A percentile compares a stretch with the other conserved stretches of the same genome.
Evolutionary conservation across 2,888 invertebrate species (phyloP).

Genomic region (Caenorhabditis zanzibari): DNA sequence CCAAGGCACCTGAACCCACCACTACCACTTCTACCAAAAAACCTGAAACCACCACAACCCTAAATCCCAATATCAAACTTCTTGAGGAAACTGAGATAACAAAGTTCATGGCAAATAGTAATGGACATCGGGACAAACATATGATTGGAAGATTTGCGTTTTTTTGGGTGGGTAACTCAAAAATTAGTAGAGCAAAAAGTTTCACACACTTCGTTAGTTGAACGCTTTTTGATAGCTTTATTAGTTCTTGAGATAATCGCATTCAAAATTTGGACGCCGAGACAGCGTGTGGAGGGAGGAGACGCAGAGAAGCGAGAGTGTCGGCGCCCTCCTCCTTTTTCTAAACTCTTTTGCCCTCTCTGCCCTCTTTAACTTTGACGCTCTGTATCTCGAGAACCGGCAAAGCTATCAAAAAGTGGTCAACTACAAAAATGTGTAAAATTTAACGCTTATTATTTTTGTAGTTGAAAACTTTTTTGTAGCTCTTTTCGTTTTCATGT

Average conservation of each 20-base stretch:
- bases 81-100: background rate
- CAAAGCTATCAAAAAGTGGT: background rate
- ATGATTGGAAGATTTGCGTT: conserved; percentile 11
- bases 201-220: no score
- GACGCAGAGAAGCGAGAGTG: background rate
- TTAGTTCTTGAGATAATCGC: background rate
- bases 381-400: no score
- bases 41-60: background rate
- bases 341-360: no score
- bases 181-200: background rate
- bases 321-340: no score
- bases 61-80: conserved; percentile 4
- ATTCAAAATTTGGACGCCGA: background rate
- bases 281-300: background rate
- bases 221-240: no score
- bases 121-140: conserved; percentile 7
- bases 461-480: background rate
- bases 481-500: background rate
- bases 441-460: background rate
- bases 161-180: conserved; percentile 11
- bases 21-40: background rate
- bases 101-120: background rate
- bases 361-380: no score
- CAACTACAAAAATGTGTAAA: background rate
- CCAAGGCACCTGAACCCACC: background rate